phyloP scores from a whole-genome alignment of 2,888 invertebrate genomes.

The Campoletis raptor region DNA sequence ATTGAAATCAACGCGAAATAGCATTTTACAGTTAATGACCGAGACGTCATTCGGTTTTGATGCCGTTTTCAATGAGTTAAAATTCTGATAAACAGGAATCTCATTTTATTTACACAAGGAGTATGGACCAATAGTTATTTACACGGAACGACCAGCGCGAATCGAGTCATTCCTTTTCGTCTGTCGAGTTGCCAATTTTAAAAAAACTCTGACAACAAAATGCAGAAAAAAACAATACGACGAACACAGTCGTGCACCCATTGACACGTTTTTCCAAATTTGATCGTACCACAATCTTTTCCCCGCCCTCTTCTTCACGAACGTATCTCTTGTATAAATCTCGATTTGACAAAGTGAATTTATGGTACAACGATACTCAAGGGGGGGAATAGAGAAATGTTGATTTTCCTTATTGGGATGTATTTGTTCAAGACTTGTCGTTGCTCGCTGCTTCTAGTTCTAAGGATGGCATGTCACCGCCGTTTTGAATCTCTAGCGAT shows the following conservation, averaged over 20 bases:
- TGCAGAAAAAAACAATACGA: not conserved
- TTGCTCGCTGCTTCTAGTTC: slow-evolving; percentile 68
- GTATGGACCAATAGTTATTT: slow-evolving; percentile 29
- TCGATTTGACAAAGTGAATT: slow-evolving; percentile 1
- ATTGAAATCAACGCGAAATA: not conserved
- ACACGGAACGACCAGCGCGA: slow-evolving; percentile 43
- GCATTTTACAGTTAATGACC: not conserved
- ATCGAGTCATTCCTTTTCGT: not conserved
- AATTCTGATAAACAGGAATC: not conserved
- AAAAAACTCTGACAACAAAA: not conserved
- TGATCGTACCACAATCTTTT: not conserved
- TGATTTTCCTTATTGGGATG: not conserved
- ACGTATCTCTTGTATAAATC: not conserved
- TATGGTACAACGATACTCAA: slow-evolving; percentile 23
- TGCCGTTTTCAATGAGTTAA: not conserved
- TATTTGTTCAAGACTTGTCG: slow-evolving; percentile 17
- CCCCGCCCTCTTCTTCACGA: not conserved
- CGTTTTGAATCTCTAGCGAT: slow-evolving; percentile 75
- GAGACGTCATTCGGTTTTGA: not conserved
- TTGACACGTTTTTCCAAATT: not conserved
- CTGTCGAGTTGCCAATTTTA: not conserved
- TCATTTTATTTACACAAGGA: slow-evolving; percentile 37
- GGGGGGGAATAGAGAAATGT: not conserved
- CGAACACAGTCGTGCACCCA: not conserved
- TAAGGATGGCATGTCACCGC: slow-evolving; percentile 74